Conservation (phyloP, 2,113 vertebrate species). For the Gadus macrocephalus region DNA sequence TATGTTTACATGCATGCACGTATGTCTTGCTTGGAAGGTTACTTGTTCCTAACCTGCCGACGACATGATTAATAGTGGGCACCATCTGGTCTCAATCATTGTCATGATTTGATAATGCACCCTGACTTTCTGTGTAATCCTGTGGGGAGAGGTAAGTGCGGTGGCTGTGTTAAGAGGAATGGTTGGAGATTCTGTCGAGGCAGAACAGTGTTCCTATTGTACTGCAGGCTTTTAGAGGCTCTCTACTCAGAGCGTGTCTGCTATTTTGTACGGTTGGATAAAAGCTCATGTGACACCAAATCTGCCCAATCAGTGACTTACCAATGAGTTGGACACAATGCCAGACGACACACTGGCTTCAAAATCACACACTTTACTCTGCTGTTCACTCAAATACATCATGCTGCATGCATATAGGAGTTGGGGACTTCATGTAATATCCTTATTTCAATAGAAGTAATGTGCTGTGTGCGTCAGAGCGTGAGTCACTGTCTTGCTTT, state of each 20-base stretch:
- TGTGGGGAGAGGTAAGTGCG: no score
- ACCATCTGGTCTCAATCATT: no score
- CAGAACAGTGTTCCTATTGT: constrained; percentile 31
- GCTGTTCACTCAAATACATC: no score
- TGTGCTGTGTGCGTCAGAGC: no score
- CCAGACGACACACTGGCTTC: not conserved
- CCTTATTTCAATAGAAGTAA: no score
- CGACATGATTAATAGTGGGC: no score
- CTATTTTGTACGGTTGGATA: constrained; percentile 26
- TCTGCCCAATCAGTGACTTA: constrained; percentile 35
- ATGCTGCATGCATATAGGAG: no score
- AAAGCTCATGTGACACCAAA: constrained; percentile 39
- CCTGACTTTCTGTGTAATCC: no score
- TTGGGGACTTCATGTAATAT: no score
- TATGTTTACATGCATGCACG: not conserved
- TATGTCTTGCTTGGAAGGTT: not conserved
- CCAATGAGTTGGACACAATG: constrained; percentile 16
- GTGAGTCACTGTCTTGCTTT: no score
- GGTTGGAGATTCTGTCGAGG: constrained; percentile 21
- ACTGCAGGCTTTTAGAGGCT: constrained; percentile 20
- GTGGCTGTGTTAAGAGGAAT: constrained; percentile 26
- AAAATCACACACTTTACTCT: not conserved
- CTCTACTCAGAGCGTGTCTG: constrained; percentile 23
- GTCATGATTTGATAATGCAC: no score
- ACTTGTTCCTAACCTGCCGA: no score